Conservation (phyloP, 2,797 vertebrate species). For the Setipinna tenuifilis region DNA sequence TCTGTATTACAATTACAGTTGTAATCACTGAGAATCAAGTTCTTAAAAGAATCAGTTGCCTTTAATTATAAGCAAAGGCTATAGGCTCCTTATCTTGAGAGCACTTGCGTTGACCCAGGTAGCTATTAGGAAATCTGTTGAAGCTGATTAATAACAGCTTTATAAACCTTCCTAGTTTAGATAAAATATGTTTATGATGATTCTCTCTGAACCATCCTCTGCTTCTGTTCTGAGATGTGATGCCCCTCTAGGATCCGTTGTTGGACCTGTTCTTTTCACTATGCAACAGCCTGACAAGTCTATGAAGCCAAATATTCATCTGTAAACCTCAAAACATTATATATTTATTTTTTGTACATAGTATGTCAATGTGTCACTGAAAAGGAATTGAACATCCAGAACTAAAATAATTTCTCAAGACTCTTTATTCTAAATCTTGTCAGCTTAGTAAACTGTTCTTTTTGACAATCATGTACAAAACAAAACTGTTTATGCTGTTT, state of each 20-base stretch:
- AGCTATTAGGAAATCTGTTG: neutral
- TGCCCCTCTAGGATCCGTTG: neutral
- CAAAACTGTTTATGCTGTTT: neutral
- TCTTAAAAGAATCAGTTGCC: neutral
- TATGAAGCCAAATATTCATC: neutral
- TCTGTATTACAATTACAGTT: neutral
- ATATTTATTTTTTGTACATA: too few relatives aligned
- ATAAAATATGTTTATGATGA: neutral
- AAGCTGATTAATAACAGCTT: neutral
- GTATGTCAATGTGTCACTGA: neutral
- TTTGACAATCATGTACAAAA: neutral
- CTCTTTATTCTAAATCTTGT: neutral
- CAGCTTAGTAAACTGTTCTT: neutral
- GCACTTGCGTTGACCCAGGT: neutral
- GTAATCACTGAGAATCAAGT: neutral
- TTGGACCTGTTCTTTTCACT: neutral
- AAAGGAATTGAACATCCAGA: neutral
- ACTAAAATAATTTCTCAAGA: neutral
- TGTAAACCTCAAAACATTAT: neutral
- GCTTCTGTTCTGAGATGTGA: too few relatives aligned
- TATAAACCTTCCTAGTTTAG: neutral
- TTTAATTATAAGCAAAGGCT: neutral
- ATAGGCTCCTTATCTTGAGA: neutral
- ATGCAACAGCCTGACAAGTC: too few relatives aligned
- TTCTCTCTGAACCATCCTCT: neutral